phyloP scores from a whole-genome alignment of 2,888 invertebrate species.

The Macaria notata region DNA sequence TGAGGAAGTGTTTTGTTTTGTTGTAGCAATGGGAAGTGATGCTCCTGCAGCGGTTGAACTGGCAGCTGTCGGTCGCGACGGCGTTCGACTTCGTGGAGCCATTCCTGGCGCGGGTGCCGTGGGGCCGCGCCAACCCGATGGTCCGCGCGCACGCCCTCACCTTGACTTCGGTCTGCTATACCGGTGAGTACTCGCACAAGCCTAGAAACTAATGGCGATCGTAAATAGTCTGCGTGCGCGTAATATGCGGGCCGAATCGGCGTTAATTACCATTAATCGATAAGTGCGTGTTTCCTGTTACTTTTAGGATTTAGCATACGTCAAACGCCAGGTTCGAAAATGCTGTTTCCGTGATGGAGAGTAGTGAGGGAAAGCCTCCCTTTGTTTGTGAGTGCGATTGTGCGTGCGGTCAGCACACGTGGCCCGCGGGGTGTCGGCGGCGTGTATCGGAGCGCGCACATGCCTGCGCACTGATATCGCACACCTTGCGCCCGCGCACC shows the following conservation, averaged over 20 bases:
- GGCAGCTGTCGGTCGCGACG: constrained; percentile 90
- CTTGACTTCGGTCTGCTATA: constrained; percentile 89
- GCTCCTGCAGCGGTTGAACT: constrained; percentile 88
- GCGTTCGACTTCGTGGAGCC: constrained; percentile 93
- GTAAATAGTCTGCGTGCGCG: constrained; percentile 30
- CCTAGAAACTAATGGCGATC: constrained; percentile 22
- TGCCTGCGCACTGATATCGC: constrained; percentile 74
- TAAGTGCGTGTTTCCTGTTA: constrained; percentile 45
- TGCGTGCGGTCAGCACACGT: constrained; percentile 52
- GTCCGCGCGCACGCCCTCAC: constrained; percentile 89
- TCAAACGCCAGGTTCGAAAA: constrained; percentile 11
- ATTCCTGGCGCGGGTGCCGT: constrained; percentile 85
- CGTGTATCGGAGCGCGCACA: constrained; percentile 76
- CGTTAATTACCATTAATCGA: constrained; percentile 59
- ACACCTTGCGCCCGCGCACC: constrained; percentile 76
- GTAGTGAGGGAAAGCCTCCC: constrained; percentile 51
- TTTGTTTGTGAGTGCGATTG: constrained; percentile 61
- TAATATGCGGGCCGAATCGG: constrained; percentile 59
- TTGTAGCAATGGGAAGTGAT: constrained; percentile 91
- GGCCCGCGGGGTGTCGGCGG: constrained; percentile 47
- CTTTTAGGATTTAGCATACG: constrained; percentile 21
- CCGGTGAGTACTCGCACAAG: constrained; percentile 81
- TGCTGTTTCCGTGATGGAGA: constrained; percentile 19
- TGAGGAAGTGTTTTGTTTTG: constrained; percentile 43
- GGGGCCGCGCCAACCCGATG: constrained; percentile 82